A percentile compares a stretch with the other conserved stretches of the same genome.
These are phyloP conservation scores for Etheostoma nigrum DNA, from an alignment of 2,797 vertebrate species.

Conservation along the genomic window DNA sequence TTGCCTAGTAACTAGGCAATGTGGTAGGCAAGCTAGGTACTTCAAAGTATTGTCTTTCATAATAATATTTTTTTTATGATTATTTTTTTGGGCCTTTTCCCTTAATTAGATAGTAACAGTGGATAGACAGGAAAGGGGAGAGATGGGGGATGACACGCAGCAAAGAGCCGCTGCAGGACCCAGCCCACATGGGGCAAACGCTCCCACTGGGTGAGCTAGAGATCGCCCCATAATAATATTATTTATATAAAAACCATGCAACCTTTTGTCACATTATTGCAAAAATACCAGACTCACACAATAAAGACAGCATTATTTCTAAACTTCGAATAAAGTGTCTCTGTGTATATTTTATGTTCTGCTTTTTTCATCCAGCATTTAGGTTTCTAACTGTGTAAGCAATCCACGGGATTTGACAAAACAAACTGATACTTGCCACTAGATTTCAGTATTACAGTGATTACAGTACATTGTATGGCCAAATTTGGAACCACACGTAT, in stretches of 20 bases:
- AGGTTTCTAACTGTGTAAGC: neutral
- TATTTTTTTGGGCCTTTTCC: too few relatives aligned
- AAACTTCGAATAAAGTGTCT: neutral
- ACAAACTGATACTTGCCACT: neutral
- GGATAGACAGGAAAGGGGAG: too few relatives aligned
- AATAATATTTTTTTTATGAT: too few relatives aligned
- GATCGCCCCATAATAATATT: too few relatives aligned
- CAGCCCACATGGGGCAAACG: too few relatives aligned
- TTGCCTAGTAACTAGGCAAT: too few relatives aligned
- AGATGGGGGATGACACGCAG: too few relatives aligned
- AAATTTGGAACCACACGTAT: neutral
- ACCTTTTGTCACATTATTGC: neutral
- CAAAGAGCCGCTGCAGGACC: too few relatives aligned
- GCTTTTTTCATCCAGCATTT: neutral
- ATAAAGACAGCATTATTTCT: neutral
- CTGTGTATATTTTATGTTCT: neutral
- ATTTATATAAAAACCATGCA: neutral
- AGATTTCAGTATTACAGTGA: neutral
- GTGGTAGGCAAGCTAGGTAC: neutral
- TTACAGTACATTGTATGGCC: neutral
- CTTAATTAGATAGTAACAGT: too few relatives aligned
- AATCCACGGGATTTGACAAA: neutral
- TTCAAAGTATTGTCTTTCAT: neutral
- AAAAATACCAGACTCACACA: neutral
- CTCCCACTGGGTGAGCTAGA: too few relatives aligned